phyloP scores from a whole-genome alignment of 2,113 vertebrate genomes.

The Lagopus muta region DNA sequence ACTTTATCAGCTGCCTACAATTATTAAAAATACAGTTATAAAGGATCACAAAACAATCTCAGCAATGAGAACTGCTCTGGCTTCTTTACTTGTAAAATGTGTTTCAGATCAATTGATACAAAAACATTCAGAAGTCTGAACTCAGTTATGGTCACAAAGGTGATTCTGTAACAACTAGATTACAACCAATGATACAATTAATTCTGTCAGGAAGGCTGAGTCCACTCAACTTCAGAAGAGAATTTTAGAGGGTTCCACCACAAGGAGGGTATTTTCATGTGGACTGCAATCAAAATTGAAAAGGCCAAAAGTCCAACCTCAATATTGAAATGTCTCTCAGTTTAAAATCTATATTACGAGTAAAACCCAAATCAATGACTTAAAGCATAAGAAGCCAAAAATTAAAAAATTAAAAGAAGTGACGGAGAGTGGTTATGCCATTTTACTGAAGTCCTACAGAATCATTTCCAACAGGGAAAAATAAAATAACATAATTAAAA shows the following conservation, averaged over 20 bases:
- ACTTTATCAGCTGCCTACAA: constrained; percentile 80
- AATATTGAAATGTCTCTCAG: not conserved
- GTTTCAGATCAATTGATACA: not conserved
- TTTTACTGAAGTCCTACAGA: not conserved
- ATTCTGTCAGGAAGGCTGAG: not conserved
- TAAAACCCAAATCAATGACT: not conserved
- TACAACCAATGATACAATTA: not conserved
- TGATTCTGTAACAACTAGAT: not conserved
- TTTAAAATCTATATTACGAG: not conserved
- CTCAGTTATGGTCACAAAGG: not conserved
- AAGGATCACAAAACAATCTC: not conserved
- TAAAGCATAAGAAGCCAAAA: not conserved
- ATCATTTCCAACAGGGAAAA: not conserved
- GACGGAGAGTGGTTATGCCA: not conserved
- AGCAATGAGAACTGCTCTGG: not conserved
- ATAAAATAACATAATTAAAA: not conserved
- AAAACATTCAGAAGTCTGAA: not conserved
- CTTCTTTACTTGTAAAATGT: not conserved
- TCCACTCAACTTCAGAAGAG: not conserved
- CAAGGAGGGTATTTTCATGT: not conserved
- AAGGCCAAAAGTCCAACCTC: not conserved
- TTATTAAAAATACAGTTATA: constrained; percentile 28
- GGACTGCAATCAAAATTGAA: not conserved
- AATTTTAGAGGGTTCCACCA: not conserved
- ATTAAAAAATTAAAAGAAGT: not conserved